Conservation (phyloP, 2,797 vertebrate genomes). For the Lacerta bilineata region DNA sequence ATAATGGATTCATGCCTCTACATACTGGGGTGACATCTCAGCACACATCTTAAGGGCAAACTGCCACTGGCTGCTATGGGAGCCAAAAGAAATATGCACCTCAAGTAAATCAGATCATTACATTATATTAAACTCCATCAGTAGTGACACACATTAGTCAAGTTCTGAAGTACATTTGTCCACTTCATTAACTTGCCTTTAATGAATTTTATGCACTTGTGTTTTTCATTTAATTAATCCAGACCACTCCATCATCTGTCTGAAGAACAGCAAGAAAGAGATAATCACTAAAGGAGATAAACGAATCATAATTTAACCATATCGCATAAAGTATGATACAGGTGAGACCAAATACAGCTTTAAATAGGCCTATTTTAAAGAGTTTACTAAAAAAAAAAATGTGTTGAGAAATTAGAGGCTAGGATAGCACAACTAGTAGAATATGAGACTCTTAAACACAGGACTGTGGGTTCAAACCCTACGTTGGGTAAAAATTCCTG, state of each 20-base stretch:
- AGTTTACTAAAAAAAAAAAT: neutral
- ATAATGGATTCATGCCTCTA: slow-evolving; percentile 4
- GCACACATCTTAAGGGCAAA: neutral
- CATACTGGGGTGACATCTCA: neutral
- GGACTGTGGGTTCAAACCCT: too few relatives aligned
- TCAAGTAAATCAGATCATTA: slow-evolving; percentile 19
- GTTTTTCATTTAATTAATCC: slow-evolving; percentile 31
- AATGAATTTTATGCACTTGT: slow-evolving; percentile 27
- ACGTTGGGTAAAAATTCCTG: too few relatives aligned
- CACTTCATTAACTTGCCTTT: slow-evolving; percentile 29
- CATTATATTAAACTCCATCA: slow-evolving; percentile 33
- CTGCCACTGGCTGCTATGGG: neutral
- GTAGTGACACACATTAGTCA: slow-evolving; percentile 18
- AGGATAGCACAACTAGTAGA: too few relatives aligned
- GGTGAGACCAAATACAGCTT: neutral
- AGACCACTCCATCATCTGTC: slow-evolving; percentile 7
- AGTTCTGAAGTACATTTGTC: slow-evolving; percentile 20
- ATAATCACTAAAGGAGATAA: neutral
- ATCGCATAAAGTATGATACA: neutral
- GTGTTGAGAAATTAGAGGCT: neutral
- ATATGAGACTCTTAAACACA: too few relatives aligned
- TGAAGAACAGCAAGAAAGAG: neutral
- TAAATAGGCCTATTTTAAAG: neutral
- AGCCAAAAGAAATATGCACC: neutral
- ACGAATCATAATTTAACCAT: neutral